Evolutionary conservation across 2,888 invertebrate species (phyloP).

Genomic region (Brachypalpus laphriformis): DNA sequence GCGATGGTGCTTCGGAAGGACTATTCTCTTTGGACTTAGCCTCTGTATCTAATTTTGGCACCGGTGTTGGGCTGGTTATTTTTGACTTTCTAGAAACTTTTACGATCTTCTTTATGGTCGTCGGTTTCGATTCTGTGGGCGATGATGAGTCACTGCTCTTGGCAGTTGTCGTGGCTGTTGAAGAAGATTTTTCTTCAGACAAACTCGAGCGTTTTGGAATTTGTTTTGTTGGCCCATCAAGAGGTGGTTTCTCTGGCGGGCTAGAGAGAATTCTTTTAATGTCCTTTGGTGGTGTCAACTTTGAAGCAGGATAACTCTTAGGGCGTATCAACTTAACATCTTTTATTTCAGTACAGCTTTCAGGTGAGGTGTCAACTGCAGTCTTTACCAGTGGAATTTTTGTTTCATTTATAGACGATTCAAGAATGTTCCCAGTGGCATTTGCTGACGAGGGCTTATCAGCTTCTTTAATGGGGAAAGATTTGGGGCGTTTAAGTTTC

Average conservation of each 20-base stretch:
- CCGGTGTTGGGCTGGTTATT: slow-evolving; percentile 78
- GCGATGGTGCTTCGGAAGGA: slow-evolving; percentile 71
- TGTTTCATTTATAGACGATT: slow-evolving; percentile 24
- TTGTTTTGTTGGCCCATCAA: slow-evolving; percentile 15
- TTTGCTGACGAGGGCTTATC: slow-evolving; percentile 44
- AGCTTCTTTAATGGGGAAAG: slow-evolving; percentile 84
- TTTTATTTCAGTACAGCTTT: slow-evolving; percentile 59
- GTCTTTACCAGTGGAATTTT: slow-evolving; percentile 51
- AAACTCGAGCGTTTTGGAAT: slow-evolving; percentile 41
- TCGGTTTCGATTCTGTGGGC: slow-evolving; percentile 76
- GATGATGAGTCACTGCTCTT: slow-evolving; percentile 76
- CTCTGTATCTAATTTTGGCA: slow-evolving; percentile 76
- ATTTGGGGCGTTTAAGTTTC: slow-evolving; percentile 84
- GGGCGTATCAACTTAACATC: slow-evolving; percentile 83
- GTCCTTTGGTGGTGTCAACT: slow-evolving; percentile 81
- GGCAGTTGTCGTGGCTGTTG: slow-evolving; percentile 78
- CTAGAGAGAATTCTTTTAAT: slow-evolving; percentile 75
- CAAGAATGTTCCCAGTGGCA: slow-evolving; percentile 20
- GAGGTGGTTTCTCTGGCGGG: slow-evolving; percentile 29
- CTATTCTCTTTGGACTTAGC: slow-evolving; percentile 79
- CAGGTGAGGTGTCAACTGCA: slow-evolving; percentile 35
- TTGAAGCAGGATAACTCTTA: slow-evolving; percentile 85
- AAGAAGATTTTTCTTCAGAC: slow-evolving; percentile 77
- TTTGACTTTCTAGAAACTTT: slow-evolving; percentile 80
- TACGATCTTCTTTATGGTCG: slow-evolving; percentile 76